These are phyloP conservation scores for Orius insidiosus DNA, from an alignment of 1,140 invertebrate genomes.

Conservation along the genomic window DNA sequence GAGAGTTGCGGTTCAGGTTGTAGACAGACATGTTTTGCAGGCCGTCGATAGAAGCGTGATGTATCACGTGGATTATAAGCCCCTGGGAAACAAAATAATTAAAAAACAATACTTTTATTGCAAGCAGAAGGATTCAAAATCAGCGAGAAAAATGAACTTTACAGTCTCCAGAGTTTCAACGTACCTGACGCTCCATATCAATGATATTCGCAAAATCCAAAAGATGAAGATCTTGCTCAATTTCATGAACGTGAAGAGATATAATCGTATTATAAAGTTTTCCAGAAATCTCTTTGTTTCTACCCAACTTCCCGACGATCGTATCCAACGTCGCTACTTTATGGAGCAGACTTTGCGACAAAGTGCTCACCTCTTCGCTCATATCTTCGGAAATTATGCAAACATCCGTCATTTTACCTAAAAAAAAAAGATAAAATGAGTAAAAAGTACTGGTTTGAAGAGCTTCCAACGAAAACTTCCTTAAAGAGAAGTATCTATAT, in stretches of 20 bases:
- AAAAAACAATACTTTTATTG: no score
- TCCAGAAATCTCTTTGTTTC: slow-evolving; percentile 2
- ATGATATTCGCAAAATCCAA: slow-evolving; percentile 20
- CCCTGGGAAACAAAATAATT: slow-evolving; percentile 19
- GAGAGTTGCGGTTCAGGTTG: slow-evolving; percentile 18
- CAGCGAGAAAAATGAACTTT: no score
- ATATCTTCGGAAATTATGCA: slow-evolving; percentile 20
- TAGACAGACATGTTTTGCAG: slow-evolving; percentile 20
- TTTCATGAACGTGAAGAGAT: slow-evolving; percentile 20
- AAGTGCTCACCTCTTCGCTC: slow-evolving; percentile 10
- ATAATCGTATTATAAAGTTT: slow-evolving; percentile 20
- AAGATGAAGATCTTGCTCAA: slow-evolving; percentile 20
- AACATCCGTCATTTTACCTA: slow-evolving; percentile 19
- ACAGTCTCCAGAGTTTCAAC: no score
- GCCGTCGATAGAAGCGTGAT: slow-evolving; percentile 19
- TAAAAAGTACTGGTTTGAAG: no score
- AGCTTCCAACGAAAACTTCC: no score
- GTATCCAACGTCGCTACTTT: slow-evolving; percentile 14
- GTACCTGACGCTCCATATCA: slow-evolving; percentile 20
- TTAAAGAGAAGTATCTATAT: no score
- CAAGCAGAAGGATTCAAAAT: no score
- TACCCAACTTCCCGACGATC: slow-evolving; percentile 3
- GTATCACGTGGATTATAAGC: slow-evolving; percentile 21
- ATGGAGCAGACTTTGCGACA: slow-evolving; percentile 14
- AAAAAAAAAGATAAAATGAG: no score